Base-by-base conservation (phyloP, 2,797 vertebrate genomes). In the Platyrinchus mystaceus region DNA sequence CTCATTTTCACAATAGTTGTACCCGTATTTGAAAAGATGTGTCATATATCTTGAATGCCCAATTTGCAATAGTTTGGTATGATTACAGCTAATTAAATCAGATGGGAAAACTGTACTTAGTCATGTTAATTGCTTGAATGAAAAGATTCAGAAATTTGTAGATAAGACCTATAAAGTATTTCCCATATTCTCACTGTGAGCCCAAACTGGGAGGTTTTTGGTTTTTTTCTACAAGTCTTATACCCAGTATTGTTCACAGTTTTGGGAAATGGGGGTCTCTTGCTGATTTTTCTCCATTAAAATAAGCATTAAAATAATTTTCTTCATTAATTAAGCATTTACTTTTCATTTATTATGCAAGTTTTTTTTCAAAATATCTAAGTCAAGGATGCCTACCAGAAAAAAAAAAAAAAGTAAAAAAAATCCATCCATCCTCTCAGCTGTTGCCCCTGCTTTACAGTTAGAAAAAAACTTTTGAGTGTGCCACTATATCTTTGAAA, bases 11-110 rank as follows among this genome's bases (percentile, higher is more conserved):
- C 75, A 85, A 63, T 89, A 78, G 86, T 88, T 95, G 82, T 93
- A 87, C 75, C 89, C 2, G 5, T 93, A 73, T 78, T 96, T 94
- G 53, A 94, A 96, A 97, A 97, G 73, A 93, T 79, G 86, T 84
- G 79, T 74, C 85, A 83, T 87, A 60, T 41, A 49, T 94, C 87
- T 95, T 76, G 83, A 86, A 59, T 94, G 75, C 60, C 70, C 32
- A 62, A 52, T 36, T 96, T 97, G 90, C 83, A 95, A 87, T 86
- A 91, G 43, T 90, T 96, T 34, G 10, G 19, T 91, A 59, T 83
- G 60, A 96, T 97, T 96, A 91, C 32, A 92, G 37, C 36, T 97
- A 94, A 96, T 96, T 97, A 96, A 97, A 96, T 93, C 82, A 93
- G 46, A 74, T 87, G 34, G 26, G 46, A 69, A 94, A 97, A 88